Evolutionary conservation across 1,140 invertebrate species (phyloP).

Genomic region (Luehdorfia chinensis): DNA sequence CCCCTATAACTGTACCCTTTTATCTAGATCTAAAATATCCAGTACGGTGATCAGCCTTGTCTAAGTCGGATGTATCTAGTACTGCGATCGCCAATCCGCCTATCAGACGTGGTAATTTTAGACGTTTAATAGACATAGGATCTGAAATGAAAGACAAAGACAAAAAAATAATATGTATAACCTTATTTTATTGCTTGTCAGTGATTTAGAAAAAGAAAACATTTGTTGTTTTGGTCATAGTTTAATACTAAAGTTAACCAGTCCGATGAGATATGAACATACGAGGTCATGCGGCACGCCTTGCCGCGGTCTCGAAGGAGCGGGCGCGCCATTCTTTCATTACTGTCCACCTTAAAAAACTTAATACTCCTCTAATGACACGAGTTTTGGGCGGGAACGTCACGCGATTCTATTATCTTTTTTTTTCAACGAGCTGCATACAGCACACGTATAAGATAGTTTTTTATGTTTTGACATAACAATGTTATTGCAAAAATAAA

Average conservation of each 20-base stretch:
- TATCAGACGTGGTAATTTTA: too few species aligned
- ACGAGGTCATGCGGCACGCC: constrained; percentile 45
- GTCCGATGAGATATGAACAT: constrained; percentile 13
- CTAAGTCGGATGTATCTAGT: too few species aligned
- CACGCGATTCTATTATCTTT: constrained; percentile 42
- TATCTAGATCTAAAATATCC: too few species aligned
- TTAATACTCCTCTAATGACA: constrained; percentile 62
- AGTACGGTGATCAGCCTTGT: too few species aligned
- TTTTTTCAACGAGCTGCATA: constrained; percentile 23
- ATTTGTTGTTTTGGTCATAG: constrained; percentile 4
- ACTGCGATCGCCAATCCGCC: too few species aligned
- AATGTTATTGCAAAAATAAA: too few species aligned
- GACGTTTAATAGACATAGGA: too few species aligned
- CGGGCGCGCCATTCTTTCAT: constrained; percentile 64
- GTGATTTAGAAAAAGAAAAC: too few species aligned
- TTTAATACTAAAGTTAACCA: constrained; percentile 18
- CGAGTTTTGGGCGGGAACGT: constrained; percentile 48
- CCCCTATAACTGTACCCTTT: too few species aligned
- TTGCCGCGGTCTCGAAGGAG: constrained; percentile 64
- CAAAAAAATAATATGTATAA: too few species aligned
- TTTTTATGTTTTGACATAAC: background rate
- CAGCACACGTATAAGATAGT: constrained; percentile 1
- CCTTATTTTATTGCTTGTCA: too few species aligned
- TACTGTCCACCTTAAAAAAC: constrained; percentile 63
- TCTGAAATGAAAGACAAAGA: too few species aligned